Conservation (phyloP, 2,113 vertebrate species). For the Sprattus sprattus region DNA sequence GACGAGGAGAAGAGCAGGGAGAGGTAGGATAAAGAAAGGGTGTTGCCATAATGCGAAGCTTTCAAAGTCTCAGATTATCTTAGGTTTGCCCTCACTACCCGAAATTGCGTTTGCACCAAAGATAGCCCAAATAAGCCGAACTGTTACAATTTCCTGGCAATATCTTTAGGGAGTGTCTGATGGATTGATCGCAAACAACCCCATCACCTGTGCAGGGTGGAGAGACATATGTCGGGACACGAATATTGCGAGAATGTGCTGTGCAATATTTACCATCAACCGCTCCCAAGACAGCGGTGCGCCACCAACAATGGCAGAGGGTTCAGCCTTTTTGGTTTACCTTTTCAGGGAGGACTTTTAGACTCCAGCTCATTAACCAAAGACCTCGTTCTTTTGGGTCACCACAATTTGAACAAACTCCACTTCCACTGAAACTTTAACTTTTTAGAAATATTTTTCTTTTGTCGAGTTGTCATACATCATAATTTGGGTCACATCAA, state of each 20-base stretch:
- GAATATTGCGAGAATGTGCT: not conserved
- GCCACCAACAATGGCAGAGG: not conserved
- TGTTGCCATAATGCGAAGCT: conserved; percentile 35
- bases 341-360: not conserved
- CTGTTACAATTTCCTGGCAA: not conserved
- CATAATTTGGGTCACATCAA: conserved; percentile 38
- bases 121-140: not conserved
- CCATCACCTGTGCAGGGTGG: not conserved
- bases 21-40: conserved; percentile 52
- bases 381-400: not conserved
- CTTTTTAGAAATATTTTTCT: not conserved
- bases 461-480: not conserved
- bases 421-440: not conserved
- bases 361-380: not conserved
- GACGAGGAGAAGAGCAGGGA: conserved; percentile 50
- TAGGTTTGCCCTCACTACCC: not conserved
- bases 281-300: not conserved
- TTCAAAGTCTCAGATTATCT: not conserved
- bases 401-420: too few species aligned
- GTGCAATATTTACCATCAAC: not conserved
- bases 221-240: not conserved
- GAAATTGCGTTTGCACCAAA: not conserved
- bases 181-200: not conserved
- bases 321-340: not conserved
- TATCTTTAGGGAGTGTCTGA: not conserved